Evolutionary conservation across 2,797 vertebrate species (phyloP), one percentile per base, ranked within the genome.

Genomic region (Sebastes minor): DNA sequence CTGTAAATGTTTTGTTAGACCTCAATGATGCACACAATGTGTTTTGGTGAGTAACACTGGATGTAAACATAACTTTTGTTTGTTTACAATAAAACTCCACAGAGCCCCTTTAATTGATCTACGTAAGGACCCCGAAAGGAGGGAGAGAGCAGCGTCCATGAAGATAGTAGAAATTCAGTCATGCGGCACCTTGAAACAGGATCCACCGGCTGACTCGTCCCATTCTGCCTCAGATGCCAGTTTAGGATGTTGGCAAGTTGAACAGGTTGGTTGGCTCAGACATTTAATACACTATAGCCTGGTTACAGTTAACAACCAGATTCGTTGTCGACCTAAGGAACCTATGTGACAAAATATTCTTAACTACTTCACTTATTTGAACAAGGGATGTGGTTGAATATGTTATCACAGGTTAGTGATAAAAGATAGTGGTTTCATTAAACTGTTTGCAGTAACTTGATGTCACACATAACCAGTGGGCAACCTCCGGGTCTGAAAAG

Each of bases 181-280:
- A 27, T 2, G 30, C 14, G 35, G 49, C 5, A 27, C 18, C 42
- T 5, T 28, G 25, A 38, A 57, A 27, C 55, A 52, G 61, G 38
- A 72, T 64, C 49, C 46, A 4, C 8, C 49, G 33, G 13, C 10
- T 74, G 52, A 71, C 66, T 27, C 20, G 23, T 70, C 72, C 64
- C 49, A 23, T 3, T 18, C 33, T 35, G 64, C 28, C 53, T 69
- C 70, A 52, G 25, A 60, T 52, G 71, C 49, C 76, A 57, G 74
- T 46, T 46, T 18, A 27, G 22, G 32, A 63, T 78, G 13, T 60
- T 22, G 27, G 56, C 77, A 76, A 33, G 73, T 75, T 67, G 69
- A 61, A 70, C 65, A n/a, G 66, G 74, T 75, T 69, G 52, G 81
- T 71, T 64, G 30, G 66, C 70, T 77, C 25, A 74, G 69, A 6